Conservation (phyloP, 2,888 invertebrate species). For the Brenthis ino region DNA sequence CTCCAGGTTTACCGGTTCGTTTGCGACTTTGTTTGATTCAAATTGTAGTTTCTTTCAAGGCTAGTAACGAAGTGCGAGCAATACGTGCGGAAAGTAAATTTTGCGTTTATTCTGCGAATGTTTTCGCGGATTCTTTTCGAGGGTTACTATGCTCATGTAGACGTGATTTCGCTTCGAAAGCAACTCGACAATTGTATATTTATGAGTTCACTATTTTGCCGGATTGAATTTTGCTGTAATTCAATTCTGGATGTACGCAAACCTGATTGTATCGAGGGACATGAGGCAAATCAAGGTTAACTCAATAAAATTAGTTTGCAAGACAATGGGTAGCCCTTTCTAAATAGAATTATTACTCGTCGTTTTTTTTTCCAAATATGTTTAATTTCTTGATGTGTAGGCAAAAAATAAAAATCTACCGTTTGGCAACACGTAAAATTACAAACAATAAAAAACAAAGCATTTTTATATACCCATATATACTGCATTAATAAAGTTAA, state of each 20-base stretch:
- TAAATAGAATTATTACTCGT: conserved; percentile 26
- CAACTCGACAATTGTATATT: conserved; percentile 79
- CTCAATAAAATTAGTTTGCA: conserved; percentile 29
- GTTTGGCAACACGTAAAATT: too few species aligned
- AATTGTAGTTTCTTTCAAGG: conserved; percentile 72
- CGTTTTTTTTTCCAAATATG: background rate
- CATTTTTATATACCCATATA: too few species aligned
- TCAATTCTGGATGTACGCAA: conserved; percentile 49
- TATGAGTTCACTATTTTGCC: conserved; percentile 74
- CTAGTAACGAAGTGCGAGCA: conserved; percentile 73
- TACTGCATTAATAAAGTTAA: too few species aligned
- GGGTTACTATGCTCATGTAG: conserved; percentile 58
- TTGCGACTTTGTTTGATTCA: conserved; percentile 72
- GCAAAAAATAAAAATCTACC: too few species aligned
- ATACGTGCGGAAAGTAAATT: conserved; percentile 75
- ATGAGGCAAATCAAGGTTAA: conserved; percentile 38
- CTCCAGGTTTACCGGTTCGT: conserved; percentile 71
- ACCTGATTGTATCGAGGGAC: conserved; percentile 45
- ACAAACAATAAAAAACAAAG: too few species aligned
- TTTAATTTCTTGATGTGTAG: background rate
- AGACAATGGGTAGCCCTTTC: conserved; percentile 29
- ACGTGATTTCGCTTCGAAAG: conserved; percentile 73
- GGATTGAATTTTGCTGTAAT: conserved; percentile 54
- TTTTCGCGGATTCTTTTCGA: conserved; percentile 62
- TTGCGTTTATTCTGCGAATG: conserved; percentile 61